Percentiles rank a stretch among this genome's conserved stretches.
Evolutionary conservation across 2,113 vertebrate genomes (phyloP).

Genomic region (Picathartes gymnocephalus): DNA sequence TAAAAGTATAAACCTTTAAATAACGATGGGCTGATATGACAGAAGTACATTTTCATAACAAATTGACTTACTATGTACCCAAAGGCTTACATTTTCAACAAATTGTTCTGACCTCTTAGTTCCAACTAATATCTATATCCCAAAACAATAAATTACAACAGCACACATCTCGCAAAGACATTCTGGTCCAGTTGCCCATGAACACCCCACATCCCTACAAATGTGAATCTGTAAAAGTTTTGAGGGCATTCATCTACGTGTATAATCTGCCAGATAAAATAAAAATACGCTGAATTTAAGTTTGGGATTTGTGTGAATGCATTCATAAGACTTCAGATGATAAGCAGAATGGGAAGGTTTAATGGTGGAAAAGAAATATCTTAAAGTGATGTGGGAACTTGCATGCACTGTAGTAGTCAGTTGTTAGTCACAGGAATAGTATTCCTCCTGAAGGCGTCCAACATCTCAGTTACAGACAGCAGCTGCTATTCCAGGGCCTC

Average conservation of each 20-base stretch:
- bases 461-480: neutral
- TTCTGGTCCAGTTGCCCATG: neutral
- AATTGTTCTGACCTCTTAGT: neutral
- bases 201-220: neutral
- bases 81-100: neutral
- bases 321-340: neutral
- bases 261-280: neutral
- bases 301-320: neutral
- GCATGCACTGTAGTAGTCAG: neutral
- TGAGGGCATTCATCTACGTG: neutral
- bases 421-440: slow-evolving; percentile 5
- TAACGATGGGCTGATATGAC: neutral
- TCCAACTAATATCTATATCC: neutral
- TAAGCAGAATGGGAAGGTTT: neutral
- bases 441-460: neutral
- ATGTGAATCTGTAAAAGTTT: neutral
- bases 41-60: neutral
- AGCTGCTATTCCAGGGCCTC: neutral
- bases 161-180: neutral
- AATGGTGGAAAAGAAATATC: neutral
- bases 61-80: neutral
- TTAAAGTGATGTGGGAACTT: neutral
- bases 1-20: neutral
- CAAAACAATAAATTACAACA: neutral
- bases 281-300: neutral